Percentiles rank a stretch among this genome's conserved stretches.
phyloP scores from a whole-genome alignment of 2,888 invertebrate genomes.

The Cheilosia scutellata region DNA sequence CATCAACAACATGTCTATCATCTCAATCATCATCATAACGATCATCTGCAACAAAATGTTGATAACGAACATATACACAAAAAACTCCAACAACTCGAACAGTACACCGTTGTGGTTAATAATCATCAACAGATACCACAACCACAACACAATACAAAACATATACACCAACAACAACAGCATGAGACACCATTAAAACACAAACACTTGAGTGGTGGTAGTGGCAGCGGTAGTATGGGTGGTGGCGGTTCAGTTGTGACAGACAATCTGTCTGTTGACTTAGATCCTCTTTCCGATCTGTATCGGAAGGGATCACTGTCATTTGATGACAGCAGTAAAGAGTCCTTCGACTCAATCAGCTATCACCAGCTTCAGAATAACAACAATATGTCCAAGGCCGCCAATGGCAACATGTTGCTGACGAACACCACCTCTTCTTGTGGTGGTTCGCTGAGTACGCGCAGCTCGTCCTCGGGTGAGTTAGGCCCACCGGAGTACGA shows the following conservation, averaged over 20 bases:
- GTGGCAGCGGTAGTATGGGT: slow-evolving; percentile 62
- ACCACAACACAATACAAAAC: slow-evolving; percentile 78
- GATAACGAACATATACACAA: slow-evolving; percentile 71
- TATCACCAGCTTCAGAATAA: slow-evolving; percentile 81
- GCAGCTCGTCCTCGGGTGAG: slow-evolving; percentile 79
- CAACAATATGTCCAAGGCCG: slow-evolving; percentile 70
- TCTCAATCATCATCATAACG: slow-evolving; percentile 55
- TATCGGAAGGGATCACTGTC: slow-evolving; percentile 81
- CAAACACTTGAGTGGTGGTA: slow-evolving; percentile 73
- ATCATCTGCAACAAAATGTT: slow-evolving; percentile 71
- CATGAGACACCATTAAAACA: slow-evolving; percentile 61
- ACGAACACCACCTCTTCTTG: slow-evolving; percentile 72
- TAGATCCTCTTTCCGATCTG: slow-evolving; percentile 80
- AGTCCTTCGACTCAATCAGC: slow-evolving; percentile 83
- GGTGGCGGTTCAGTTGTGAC: slow-evolving; percentile 26
- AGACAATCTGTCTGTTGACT: slow-evolving; percentile 76
- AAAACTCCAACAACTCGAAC: slow-evolving; percentile 63
- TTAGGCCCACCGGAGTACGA: slow-evolving; percentile 82
- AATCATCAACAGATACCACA: slow-evolving; percentile 66
- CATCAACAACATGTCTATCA: slow-evolving; percentile 64
- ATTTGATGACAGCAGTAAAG: slow-evolving; percentile 82
- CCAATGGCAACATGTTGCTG: slow-evolving; percentile 67
- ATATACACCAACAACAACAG: slow-evolving; percentile 53
- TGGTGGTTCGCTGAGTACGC: slow-evolving; percentile 79
- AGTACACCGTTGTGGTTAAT: slow-evolving; percentile 55